Conservation (phyloP, 2,888 invertebrate genomes). For the Mesorhabditis belari region DNA sequence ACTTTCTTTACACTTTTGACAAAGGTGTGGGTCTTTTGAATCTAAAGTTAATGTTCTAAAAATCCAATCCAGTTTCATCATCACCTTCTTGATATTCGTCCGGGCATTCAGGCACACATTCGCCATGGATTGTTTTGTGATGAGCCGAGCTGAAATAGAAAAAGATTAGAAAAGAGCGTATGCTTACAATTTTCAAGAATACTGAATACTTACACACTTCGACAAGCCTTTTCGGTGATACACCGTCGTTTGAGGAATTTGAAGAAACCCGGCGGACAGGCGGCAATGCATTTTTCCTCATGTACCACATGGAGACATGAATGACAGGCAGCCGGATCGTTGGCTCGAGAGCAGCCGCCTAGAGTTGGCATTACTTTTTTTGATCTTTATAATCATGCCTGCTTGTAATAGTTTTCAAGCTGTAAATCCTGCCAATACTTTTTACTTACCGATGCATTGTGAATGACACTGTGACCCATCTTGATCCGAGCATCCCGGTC, state of each 20-base stretch:
- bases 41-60: no score
- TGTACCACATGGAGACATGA: slow-evolving; percentile 74
- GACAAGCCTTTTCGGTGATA: slow-evolving; percentile 71
- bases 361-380: no score
- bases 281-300: slow-evolving; percentile 48
- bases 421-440: neutral
- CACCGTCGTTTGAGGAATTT: slow-evolving; percentile 74
- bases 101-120: slow-evolving; percentile 73
- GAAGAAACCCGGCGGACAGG: slow-evolving; percentile 31
- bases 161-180: no score
- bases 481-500: slow-evolving; percentile 22
- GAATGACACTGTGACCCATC: slow-evolving; percentile 65
- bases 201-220: slow-evolving; percentile 1
- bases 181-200: slow-evolving; percentile 8
- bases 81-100: slow-evolving; percentile 64
- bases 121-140: slow-evolving; percentile 64
- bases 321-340: slow-evolving; percentile 61
- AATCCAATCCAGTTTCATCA: no score
- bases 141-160: no score
- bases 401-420: no score
- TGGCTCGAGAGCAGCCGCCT: slow-evolving; percentile 71
- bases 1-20: slow-evolving; percentile 2
- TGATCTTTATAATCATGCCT: no score
- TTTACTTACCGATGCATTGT: slow-evolving; percentile 63
- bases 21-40: neutral